Evolutionary conservation across 2,797 vertebrate genomes (phyloP), one percentile per base, ranked within the genome.

Genomic region (Lepilemur septentrionalis): DNA sequence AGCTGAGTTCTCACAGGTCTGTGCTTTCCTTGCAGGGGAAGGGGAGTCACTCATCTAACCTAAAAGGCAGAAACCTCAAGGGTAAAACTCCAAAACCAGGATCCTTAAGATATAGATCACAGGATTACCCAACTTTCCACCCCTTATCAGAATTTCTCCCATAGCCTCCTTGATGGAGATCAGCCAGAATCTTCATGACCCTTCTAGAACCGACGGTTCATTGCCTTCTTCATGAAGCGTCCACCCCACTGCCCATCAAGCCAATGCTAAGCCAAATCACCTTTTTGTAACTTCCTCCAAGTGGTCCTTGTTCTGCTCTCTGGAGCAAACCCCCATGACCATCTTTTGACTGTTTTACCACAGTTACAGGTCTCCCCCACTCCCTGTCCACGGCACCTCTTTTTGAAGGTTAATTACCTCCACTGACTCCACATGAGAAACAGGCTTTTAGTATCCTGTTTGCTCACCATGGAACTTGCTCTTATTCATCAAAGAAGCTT

Each of bases 401-500:
- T 92, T 70, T 84, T 73, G 57, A 69, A 89, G 93, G n/a, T 93
- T 75, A 59, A 70, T 30, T 72, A 38, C 12, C 35, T 76, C 55
- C 12, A 46, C 48, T 57, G 23, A 30, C 41, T 72, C 43, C 20
- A 81, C 48, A 86, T 4, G 1, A 78, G 46, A n/a, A 17, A 32
- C 0, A 59, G 10, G 88, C 5, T n/a, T 87, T 76, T 18, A 28
- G 17, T n/a, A 87, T 89, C 25, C 67, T 75, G 6, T 69, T 76
- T 91, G 41, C 4, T 38, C 11, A 17, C 7, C 75, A 89, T 91
- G 79, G 28, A 86, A 92, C 22, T 96, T 82, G 25, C 25, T 94
- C 46, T 92, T 95, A 91, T 52, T 95, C 61, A 87, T 85, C 81
- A 96, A 69, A 90, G 52, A 97, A n/a, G 0, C 0, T 48, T 92